These are phyloP conservation scores for Chironomus riparius DNA, from an alignment of 2,888 invertebrate genomes.

Conservation along the genomic window DNA sequence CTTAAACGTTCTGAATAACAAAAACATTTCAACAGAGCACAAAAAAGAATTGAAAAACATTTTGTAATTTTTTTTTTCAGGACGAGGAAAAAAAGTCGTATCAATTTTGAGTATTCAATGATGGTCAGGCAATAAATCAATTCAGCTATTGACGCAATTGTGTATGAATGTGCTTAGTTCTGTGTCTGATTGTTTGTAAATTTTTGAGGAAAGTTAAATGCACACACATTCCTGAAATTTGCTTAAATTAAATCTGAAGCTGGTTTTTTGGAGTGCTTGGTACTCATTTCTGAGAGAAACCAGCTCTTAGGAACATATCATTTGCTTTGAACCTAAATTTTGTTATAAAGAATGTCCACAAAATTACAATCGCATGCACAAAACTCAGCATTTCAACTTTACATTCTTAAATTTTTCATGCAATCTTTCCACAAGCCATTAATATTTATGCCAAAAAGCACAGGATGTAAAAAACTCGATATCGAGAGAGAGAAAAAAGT, in stretches of 20 bases:
- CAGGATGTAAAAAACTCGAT: not conserved
- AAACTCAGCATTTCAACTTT: not conserved
- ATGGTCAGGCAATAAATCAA: constrained; percentile 1
- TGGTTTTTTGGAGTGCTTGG: no score
- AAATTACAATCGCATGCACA: no score
- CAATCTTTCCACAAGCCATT: not conserved
- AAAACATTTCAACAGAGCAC: no score
- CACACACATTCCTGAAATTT: no score
- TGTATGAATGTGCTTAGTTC: not conserved
- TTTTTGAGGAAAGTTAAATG: not conserved
- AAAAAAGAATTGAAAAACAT: no score
- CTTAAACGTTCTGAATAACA: no score
- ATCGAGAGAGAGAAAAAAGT: not conserved
- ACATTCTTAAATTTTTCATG: not conserved
- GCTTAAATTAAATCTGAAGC: no score
- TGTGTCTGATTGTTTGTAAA: not conserved
- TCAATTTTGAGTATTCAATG: constrained; percentile 5
- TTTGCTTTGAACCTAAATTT: no score
- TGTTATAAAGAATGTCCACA: no score
- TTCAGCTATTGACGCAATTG: not conserved
- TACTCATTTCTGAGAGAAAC: no score
- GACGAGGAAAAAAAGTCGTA: not conserved
- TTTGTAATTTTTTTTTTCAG: no score
- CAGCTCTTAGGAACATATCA: no score
- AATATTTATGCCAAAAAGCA: not conserved